Conservation (phyloP, 2,113 vertebrate genomes). For the Hyla sarda region DNA sequence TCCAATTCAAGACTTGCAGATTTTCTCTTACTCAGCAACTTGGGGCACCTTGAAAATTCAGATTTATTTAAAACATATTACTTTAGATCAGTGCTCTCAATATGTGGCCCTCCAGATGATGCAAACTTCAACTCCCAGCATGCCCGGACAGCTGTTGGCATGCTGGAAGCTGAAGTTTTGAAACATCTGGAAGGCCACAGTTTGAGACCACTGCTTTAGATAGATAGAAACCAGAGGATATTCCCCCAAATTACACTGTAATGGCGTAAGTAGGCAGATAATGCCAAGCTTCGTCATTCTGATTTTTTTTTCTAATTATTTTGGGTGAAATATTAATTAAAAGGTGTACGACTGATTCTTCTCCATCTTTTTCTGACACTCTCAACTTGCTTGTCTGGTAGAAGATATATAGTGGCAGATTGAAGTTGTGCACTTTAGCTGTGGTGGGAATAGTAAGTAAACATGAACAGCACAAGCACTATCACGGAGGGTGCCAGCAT, state of each 20-base stretch:
- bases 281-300: background rate
- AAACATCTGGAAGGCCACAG: too few species aligned
- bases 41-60: constrained; percentile 1
- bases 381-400: background rate
- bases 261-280: background rate
- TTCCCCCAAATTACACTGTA: background rate
- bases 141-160: too few species aligned
- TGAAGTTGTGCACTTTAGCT: constrained; percentile 48
- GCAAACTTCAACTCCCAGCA: too few species aligned
- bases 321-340: background rate
- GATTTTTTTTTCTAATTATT: background rate
- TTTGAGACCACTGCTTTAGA: too few species aligned
- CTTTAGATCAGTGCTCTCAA: too few species aligned
- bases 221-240: background rate
- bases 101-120: too few species aligned
- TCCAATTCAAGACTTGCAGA: background rate
- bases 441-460: constrained; percentile 53
- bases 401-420: constrained; percentile 22
- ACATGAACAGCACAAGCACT: constrained; percentile 42
- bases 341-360: background rate
- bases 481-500: constrained; percentile 16
- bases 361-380: constrained; percentile 43
- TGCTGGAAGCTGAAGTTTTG: too few species aligned
- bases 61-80: constrained; percentile 29
- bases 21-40: constrained; percentile 33